Conservation (phyloP, 2,888 invertebrate genomes). For the Oxytorus armatus region DNA sequence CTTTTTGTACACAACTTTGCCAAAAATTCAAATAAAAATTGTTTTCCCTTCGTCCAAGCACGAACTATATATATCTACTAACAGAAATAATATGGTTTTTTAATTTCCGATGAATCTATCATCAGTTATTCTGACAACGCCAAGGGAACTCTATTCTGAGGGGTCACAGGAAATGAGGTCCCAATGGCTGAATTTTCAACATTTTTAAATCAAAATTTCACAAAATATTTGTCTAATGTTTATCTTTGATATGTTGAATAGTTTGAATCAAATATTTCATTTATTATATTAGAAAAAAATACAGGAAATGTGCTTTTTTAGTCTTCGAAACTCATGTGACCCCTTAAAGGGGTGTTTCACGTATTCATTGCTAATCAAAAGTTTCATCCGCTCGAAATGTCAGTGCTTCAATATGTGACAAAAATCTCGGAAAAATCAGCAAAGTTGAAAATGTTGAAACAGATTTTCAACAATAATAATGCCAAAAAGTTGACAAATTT, state of each 20-base stretch:
- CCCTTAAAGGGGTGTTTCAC: too few relatives aligned
- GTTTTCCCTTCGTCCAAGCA: constrained; percentile 14
- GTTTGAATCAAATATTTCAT: neutral
- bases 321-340: too few relatives aligned
- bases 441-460: too few relatives aligned
- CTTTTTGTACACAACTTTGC: neutral
- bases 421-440: too few relatives aligned
- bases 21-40: constrained; percentile 8
- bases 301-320: too few relatives aligned
- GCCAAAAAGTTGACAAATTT: too few relatives aligned
- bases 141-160: neutral
- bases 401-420: too few relatives aligned
- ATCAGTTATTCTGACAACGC: constrained; percentile 26
- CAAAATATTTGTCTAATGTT: constrained; percentile 20
- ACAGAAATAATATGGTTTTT: constrained; percentile 20
- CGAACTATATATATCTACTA: constrained; percentile 10
- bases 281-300: neutral
- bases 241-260: neutral
- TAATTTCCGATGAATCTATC: constrained; percentile 24
- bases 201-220: constrained; percentile 11
- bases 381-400: too few relatives aligned
- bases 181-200: constrained; percentile 23
- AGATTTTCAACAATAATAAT: too few relatives aligned
- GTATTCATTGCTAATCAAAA: too few relatives aligned
- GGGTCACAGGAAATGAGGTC: constrained; percentile 3